Percentiles rank a stretch among this genome's conserved stretches.
These are phyloP conservation scores for Carcinoscorpius rotundicauda DNA, from an alignment of 1,140 invertebrate genomes.

Conservation along the genomic window DNA sequence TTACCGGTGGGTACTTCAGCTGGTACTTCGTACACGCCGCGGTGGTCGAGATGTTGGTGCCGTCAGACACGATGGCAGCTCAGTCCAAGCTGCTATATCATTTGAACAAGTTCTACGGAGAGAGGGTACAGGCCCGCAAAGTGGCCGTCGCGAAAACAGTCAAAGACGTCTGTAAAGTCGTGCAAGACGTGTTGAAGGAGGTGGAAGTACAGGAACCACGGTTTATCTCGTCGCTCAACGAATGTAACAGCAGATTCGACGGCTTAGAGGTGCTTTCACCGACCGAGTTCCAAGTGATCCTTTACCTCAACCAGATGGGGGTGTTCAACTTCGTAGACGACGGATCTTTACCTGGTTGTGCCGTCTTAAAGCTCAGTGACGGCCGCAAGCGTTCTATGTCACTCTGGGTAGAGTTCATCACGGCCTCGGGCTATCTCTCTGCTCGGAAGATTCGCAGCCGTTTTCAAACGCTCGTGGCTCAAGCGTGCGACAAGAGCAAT, in stretches of 20 bases:
- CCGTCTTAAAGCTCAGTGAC: constrained; percentile 85
- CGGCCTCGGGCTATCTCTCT: constrained; percentile 81
- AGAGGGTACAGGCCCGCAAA: constrained; percentile 73
- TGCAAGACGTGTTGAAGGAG: constrained; percentile 88
- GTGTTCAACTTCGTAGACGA: constrained; percentile 93
- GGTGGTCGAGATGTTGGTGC: constrained; percentile 53
- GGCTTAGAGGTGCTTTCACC: constrained; percentile 73
- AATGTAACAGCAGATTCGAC: constrained; percentile 76
- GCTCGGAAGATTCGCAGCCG: constrained; percentile 80
- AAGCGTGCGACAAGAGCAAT: constrained; percentile 80
- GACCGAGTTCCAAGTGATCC: constrained; percentile 80
- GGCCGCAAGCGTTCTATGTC: constrained; percentile 89
- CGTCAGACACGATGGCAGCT: constrained; percentile 67
- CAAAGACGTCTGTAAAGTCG: constrained; percentile 78
- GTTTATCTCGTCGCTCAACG: constrained; percentile 81
- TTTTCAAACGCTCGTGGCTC: constrained; percentile 81
- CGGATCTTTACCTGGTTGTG: constrained; percentile 79
- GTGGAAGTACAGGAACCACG: constrained; percentile 91
- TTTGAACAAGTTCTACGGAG: constrained; percentile 85
- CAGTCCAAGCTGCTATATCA: constrained; percentile 84
- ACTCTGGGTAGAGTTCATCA: constrained; percentile 93
- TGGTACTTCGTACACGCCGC: too few relatives aligned
- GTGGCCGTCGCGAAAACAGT: constrained; percentile 71
- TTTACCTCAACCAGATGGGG: constrained; percentile 90
- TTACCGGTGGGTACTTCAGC: too few relatives aligned